Conservation (phyloP, 1,140 invertebrate genomes). For the Drosophila punjabiensis region DNA sequence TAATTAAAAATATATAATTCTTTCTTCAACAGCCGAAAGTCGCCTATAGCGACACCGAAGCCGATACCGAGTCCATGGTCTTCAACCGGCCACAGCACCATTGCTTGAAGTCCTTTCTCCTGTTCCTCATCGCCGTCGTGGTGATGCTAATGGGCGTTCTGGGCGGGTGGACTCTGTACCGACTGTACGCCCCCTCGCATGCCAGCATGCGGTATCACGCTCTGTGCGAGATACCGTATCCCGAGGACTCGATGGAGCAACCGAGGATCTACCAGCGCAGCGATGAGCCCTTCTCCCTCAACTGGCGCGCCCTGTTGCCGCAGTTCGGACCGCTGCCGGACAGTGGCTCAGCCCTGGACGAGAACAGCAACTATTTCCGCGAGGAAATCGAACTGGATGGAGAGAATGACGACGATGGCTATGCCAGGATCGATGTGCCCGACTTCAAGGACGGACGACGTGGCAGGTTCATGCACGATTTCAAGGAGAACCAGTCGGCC, state of each 20-base stretch:
- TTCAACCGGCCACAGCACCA: conserved; percentile 86
- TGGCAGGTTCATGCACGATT: conserved; percentile 95
- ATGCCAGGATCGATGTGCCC: conserved; percentile 92
- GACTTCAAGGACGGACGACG: conserved; percentile 91
- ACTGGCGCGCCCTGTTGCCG: conserved; percentile 71
- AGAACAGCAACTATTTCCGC: conserved; percentile 88
- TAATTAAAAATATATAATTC: neutral
- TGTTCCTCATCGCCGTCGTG: conserved; percentile 90
- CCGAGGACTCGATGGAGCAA: conserved; percentile 80
- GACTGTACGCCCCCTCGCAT: conserved; percentile 89
- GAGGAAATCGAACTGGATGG: conserved; percentile 92
- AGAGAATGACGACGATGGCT: conserved; percentile 87
- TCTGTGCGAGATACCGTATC: conserved; percentile 89
- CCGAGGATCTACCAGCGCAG: conserved; percentile 74
- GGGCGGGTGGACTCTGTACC: conserved; percentile 91
- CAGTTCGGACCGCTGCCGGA: conserved; percentile 30
- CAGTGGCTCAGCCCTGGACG: conserved; percentile 25
- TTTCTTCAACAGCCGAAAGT: conserved; percentile 50
- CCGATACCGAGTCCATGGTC: conserved; percentile 85
- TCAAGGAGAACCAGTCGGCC: conserved; percentile 91
- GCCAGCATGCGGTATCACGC: conserved; percentile 88
- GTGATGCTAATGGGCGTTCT: conserved; percentile 92
- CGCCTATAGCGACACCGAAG: conserved; percentile 81
- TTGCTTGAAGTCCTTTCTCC: conserved; percentile 88
- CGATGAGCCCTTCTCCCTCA: conserved; percentile 73